phyloP scores from a whole-genome alignment of 1,140 invertebrate genomes.

The Papilio helenus region DNA sequence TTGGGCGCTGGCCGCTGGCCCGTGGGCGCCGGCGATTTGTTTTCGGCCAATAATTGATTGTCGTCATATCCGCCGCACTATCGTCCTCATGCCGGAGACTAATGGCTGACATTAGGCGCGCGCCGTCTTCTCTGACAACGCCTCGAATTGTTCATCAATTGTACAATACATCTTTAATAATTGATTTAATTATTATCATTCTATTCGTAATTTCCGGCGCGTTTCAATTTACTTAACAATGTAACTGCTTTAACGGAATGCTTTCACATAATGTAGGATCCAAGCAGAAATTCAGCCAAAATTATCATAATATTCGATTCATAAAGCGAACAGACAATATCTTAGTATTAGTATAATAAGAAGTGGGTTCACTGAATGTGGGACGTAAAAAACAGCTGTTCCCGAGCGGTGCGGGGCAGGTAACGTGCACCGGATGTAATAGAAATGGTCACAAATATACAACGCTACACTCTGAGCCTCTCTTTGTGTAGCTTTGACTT shows the following conservation, averaged over 20 bases:
- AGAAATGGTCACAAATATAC: neutral
- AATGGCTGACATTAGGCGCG: conserved; percentile 5
- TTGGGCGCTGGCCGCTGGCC: neutral
- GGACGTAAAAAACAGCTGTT: conserved; percentile 1
- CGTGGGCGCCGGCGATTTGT: conserved; percentile 32
- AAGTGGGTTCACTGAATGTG: neutral
- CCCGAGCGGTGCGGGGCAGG: neutral
- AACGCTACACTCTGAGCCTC: neutral
- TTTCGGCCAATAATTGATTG: conserved; percentile 31
- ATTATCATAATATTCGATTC: neutral
- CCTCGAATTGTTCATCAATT: neutral
- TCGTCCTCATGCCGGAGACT: neutral
- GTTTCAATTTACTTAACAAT: neutral
- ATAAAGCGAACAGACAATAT: neutral
- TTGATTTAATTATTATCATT: conserved; percentile 9
- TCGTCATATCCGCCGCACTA: conserved; percentile 25
- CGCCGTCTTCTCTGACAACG: neutral
- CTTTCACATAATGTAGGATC: neutral
- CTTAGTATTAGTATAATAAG: neutral
- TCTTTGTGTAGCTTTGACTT: neutral
- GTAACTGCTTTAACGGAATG: neutral
- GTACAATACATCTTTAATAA: neutral
- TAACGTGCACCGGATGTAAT: neutral
- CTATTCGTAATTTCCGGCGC: neutral
- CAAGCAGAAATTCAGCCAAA: neutral